Evolutionary conservation across 2,797 vertebrate genomes (phyloP).

Genomic region (Chelon labrosus): DNA sequence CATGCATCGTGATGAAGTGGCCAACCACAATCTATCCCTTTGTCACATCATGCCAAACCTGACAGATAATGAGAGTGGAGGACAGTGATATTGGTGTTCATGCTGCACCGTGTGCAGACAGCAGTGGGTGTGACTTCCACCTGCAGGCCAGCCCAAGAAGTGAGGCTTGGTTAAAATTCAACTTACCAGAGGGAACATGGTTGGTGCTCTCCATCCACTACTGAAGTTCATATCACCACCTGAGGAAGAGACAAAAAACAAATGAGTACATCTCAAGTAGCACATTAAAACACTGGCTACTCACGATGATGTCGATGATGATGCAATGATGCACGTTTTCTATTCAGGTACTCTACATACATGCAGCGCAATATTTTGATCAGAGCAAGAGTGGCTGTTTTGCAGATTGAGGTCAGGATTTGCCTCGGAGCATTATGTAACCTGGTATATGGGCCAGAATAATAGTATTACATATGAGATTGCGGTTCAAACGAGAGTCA

Average conservation of each 20-base stretch:
- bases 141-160: constrained; percentile 77
- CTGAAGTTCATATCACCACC: constrained; percentile 32
- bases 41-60: constrained; percentile 51
- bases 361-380: constrained; percentile 46
- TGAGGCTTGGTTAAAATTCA: constrained; percentile 52
- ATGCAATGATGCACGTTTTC: not conserved
- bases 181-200: constrained; percentile 54
- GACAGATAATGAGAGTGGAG: constrained; percentile 35
- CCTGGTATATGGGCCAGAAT: constrained; percentile 76
- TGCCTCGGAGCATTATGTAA: constrained; percentile 73
- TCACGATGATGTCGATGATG: not conserved
- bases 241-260: constrained; percentile 26
- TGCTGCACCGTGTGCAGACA: constrained; percentile 29
- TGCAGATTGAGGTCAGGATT: constrained; percentile 77
- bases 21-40: constrained; percentile 46
- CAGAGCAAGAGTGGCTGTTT: constrained; percentile 58
- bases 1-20: constrained; percentile 49
- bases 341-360: constrained; percentile 18
- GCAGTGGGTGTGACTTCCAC: constrained; percentile 75
- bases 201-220: constrained; percentile 23
- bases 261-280: constrained; percentile 3
- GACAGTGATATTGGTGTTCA: constrained; percentile 22
- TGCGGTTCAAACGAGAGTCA: constrained; percentile 73
- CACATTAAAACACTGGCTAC: not conserved
- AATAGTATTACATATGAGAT: constrained; percentile 75